phyloP scores from a whole-genome alignment of 2,797 vertebrate genomes.

The Spea hammondii region DNA sequence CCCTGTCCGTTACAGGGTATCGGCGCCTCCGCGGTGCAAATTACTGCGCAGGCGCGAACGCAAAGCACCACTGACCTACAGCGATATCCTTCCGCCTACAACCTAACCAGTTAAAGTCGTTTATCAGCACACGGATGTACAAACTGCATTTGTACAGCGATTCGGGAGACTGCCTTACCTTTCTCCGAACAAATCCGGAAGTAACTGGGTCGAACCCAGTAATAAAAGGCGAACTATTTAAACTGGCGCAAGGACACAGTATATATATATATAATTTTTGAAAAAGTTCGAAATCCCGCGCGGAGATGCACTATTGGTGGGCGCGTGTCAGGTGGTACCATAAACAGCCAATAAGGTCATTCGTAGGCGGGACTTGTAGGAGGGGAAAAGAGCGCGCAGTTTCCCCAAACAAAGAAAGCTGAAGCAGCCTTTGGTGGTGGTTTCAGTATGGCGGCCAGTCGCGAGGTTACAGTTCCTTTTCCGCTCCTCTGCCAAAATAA shows the following conservation, averaged over 20 bases:
- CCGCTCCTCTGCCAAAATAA: too few relatives aligned
- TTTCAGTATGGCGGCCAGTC: constrained; percentile 24
- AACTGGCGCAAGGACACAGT: constrained; percentile 18
- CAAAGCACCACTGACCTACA: neutral
- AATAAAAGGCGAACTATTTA: constrained; percentile 22
- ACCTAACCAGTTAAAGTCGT: too few relatives aligned
- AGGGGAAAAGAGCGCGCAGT: constrained; percentile 34
- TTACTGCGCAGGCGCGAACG: constrained; percentile 22
- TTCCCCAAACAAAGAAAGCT: constrained; percentile 32
- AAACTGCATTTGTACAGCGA: too few relatives aligned
- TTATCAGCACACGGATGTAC: too few relatives aligned
- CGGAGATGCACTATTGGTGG: constrained; percentile 14
- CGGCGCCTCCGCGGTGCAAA: constrained; percentile 10
- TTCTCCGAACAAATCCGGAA: too few relatives aligned
- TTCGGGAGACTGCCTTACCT: too few relatives aligned
- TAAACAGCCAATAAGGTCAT: neutral
- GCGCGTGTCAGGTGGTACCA: neutral
- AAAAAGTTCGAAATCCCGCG: constrained; percentile 41
- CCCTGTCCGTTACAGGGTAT: constrained; percentile 32
- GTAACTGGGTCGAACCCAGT: too few relatives aligned
- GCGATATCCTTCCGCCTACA: constrained; percentile 23
- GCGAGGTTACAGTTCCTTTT: too few relatives aligned
- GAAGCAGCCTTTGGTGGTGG: neutral
- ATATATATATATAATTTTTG: constrained; percentile 20
- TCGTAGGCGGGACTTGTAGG: constrained; percentile 12